phyloP scores from a whole-genome alignment of 2,113 vertebrate genomes.

The Apodemus sylvaticus region DNA sequence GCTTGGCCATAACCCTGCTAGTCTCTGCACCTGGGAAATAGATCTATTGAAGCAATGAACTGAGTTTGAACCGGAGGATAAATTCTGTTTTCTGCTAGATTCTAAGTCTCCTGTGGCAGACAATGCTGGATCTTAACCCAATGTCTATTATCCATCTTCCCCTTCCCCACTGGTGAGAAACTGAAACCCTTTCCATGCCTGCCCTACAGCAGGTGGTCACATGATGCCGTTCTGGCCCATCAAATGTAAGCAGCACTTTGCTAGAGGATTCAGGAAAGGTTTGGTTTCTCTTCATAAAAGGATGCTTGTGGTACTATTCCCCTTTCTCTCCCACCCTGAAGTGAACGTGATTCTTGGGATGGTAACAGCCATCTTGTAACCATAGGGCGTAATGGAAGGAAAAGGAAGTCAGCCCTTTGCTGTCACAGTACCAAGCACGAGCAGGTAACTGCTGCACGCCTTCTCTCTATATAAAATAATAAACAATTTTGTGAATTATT shows the following conservation, averaged over 20 bases:
- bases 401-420: neutral
- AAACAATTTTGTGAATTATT: neutral
- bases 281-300: constrained; percentile 35
- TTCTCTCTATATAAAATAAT: neutral
- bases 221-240: neutral
- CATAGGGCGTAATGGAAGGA: neutral
- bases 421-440: neutral
- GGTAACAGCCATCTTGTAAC: neutral
- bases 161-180: neutral
- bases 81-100: neutral
- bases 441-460: neutral
- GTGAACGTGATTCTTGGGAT: neutral
- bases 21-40: neutral
- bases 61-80: neutral
- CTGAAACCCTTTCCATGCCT: neutral
- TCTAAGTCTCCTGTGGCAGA: neutral
- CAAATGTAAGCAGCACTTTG: neutral
- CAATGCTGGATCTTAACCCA: neutral
- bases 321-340: constrained; percentile 2
- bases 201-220: neutral
- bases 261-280: neutral
- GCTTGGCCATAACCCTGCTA: neutral
- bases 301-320: neutral
- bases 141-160: neutral
- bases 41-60: neutral